Base-by-base conservation (phyloP, 2,888 invertebrate genomes). In the Hirtodrosophila cameraria region DNA sequence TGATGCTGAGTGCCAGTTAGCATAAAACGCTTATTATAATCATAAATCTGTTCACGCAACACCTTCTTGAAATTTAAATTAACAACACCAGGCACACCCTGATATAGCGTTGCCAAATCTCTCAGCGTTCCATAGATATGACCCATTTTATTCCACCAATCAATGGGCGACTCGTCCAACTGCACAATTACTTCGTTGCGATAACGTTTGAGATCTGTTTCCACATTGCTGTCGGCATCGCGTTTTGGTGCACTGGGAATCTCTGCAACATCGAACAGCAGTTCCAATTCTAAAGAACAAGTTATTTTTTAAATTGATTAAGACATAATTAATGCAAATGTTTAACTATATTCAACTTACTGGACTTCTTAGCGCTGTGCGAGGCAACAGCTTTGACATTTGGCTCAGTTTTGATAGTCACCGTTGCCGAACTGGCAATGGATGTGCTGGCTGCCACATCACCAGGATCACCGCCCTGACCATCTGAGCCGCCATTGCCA, bases 141-240 rank as follows among this genome's bases (percentile, higher is more conserved):
- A 0, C 90, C 89, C 82, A 87, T 87, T 61, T 88, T 85, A 23
- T 75, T 75, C 90, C 90, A 90, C 90, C 90, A 90, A n/a, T 84
- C 61, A 39, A 89, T 83, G 2, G 90, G 90, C 0, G 90, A 90
- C 43, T 90, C 90, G 55, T 90, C 90, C 2, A 90, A 57, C 28
- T 84, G 86, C 1, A 87, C 89, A 54, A 81, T 83, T 0, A 90
- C 90, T 61, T 90, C 89, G 25, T 87, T 85, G 4, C 88, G 84
- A 57, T 90, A 90, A 1, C 89, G 87, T 45, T 88, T 85, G 33
- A 90, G 68, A 69, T 90, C 90, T 0, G 63, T 79, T 68, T 90
- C 89, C 6, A 90, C 84, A 11, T 60, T 86, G 57, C 87, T 79
- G 15, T 87, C 83, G 7, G 73, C 65, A 23, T 75, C 64, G 0